Evolutionary conservation across 2,797 vertebrate species (phyloP).

Genomic region (Acridotheres tristis): DNA sequence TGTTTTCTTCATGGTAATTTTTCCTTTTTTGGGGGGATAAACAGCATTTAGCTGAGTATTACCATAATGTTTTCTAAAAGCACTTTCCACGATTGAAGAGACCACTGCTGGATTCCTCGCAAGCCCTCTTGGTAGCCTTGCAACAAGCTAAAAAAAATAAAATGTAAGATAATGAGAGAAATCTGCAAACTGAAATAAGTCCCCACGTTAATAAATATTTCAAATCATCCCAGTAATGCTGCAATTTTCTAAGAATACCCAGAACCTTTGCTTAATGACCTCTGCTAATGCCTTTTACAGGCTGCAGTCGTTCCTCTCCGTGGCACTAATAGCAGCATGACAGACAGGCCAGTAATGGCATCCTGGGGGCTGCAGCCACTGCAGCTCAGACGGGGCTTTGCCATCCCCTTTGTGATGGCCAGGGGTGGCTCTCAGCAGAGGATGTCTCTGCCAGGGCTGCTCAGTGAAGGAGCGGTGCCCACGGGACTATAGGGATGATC

Average conservation of each 20-base stretch:
- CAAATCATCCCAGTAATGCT: slow-evolving; percentile 51
- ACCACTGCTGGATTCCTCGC: slow-evolving; percentile 1
- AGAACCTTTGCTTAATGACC: slow-evolving; percentile 42
- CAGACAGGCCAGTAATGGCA: background rate
- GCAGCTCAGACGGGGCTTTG: background rate
- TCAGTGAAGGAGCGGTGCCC: accelerated
- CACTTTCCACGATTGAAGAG: slow-evolving; percentile 30
- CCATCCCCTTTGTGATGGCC: background rate
- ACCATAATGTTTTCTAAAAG: slow-evolving; percentile 54
- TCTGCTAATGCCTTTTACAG: slow-evolving; percentile 50
- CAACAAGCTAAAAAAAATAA: background rate
- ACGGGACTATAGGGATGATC: accelerated
- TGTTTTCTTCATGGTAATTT: background rate
- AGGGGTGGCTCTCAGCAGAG: accelerated
- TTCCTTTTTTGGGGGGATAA: background rate
- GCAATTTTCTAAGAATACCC: slow-evolving; percentile 62
- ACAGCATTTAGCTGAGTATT: slow-evolving; percentile 18
- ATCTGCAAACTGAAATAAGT: slow-evolving; percentile 36
- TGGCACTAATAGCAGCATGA: background rate
- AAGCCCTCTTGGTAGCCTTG: background rate
- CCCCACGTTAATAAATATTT: slow-evolving; percentile 52
- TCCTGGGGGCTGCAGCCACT: background rate
- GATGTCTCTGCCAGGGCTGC: background rate
- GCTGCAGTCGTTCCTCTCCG: background rate
- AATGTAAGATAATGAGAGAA: background rate